phyloP scores from a whole-genome alignment of 1,140 invertebrate species.

The Holcopasites calliopsidis region DNA sequence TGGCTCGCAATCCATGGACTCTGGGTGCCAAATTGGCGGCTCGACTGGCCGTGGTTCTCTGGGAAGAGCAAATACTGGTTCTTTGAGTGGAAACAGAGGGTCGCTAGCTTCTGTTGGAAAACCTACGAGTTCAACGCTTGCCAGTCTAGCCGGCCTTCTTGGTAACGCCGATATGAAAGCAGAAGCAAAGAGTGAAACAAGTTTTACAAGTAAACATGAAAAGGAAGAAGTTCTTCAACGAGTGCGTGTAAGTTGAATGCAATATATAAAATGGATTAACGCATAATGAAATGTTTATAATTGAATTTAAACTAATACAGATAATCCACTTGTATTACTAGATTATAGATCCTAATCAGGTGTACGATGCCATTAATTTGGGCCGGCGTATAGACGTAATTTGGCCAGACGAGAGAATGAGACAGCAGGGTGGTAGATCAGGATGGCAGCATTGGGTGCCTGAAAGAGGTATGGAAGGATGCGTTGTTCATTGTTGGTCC shows the following conservation, averaged over 20 bases:
- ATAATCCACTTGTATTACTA: constrained; percentile 22
- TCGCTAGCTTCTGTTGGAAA: constrained; percentile 90
- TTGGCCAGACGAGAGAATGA: constrained; percentile 94
- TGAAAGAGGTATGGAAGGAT: constrained; percentile 93
- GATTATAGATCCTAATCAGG: constrained; percentile 85
- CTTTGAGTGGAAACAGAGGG: constrained; percentile 86
- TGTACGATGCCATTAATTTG: constrained; percentile 94
- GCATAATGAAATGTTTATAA: neutral
- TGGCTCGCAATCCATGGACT: constrained; percentile 81
- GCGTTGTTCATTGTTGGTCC: constrained; percentile 94
- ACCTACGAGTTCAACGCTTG: constrained; percentile 89
- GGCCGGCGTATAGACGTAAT: constrained; percentile 93
- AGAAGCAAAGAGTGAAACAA: constrained; percentile 76
- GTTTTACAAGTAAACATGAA: constrained; percentile 75
- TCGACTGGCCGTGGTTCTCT: constrained; percentile 79
- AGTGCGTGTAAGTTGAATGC: constrained; percentile 81
- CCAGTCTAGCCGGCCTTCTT: constrained; percentile 88
- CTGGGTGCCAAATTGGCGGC: constrained; percentile 76
- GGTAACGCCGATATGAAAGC: constrained; percentile 77
- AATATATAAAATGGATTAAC: neutral
- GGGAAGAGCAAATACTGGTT: constrained; percentile 76
- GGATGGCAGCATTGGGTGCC: constrained; percentile 95
- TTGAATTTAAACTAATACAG: no score
- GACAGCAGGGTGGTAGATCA: constrained; percentile 89
- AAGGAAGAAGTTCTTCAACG: constrained; percentile 81